Evolutionary conservation across 2,797 vertebrate genomes (phyloP).

Genomic region (Calcarius lapponicus): DNA sequence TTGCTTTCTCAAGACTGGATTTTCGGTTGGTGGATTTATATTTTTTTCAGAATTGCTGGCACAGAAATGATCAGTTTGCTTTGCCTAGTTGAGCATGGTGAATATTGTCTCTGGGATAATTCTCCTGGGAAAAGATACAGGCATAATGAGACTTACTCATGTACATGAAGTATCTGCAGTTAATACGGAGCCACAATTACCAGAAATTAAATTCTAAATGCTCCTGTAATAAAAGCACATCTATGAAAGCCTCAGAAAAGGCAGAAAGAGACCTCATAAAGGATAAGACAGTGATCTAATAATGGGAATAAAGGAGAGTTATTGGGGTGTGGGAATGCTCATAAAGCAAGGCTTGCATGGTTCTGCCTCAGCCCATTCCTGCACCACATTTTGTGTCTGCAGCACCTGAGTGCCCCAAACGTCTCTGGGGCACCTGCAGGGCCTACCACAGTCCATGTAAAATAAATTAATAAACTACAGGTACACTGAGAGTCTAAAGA

Average conservation of each 20-base stretch:
- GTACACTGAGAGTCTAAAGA: background rate
- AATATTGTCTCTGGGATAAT: background rate
- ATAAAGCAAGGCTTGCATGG: background rate
- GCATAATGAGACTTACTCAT: background rate
- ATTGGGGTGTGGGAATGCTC: background rate
- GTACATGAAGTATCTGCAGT: background rate
- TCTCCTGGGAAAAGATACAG: background rate
- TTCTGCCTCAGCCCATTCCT: background rate
- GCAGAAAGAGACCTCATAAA: background rate
- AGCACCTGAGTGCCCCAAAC: background rate
- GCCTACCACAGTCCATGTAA: background rate
- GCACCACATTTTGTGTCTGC: background rate
- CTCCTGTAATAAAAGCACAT: background rate
- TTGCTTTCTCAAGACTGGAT: background rate
- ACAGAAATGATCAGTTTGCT: background rate
- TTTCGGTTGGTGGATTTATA: background rate
- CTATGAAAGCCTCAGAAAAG: background rate
- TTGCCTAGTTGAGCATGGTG: background rate
- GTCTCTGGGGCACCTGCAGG: background rate
- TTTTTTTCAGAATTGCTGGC: background rate
- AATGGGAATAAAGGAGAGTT: background rate
- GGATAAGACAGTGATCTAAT: background rate
- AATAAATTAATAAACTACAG: background rate
- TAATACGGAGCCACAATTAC: constrained; percentile 1
- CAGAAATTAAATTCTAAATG: constrained; percentile 19